A percentile compares a stretch with the other conserved stretches of the same genome.
Conservation (phyloP, 2,113 vertebrate genomes). For the Oenanthe oenanthe region DNA sequence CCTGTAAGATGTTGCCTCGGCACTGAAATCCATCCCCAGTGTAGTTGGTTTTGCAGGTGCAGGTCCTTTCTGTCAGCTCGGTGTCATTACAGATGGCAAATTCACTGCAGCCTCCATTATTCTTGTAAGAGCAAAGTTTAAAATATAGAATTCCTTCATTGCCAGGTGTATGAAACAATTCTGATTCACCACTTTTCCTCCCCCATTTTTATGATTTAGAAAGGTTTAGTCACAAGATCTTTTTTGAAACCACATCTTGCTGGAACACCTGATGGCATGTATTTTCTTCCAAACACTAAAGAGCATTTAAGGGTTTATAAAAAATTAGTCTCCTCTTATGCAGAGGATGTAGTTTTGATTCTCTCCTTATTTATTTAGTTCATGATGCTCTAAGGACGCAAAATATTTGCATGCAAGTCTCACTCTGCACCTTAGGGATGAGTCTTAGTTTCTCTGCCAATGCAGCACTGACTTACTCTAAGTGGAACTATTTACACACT, state of each 20-base stretch:
- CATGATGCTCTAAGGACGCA: neutral
- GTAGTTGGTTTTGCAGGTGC: constrained; percentile 76
- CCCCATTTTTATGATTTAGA: neutral
- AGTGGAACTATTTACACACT: neutral
- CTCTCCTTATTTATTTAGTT: neutral
- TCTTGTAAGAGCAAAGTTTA: constrained; percentile 70
- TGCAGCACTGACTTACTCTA: neutral
- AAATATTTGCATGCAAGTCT: neutral
- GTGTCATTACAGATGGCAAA: constrained; percentile 83
- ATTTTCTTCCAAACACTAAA: neutral
- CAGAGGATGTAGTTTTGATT: neutral
- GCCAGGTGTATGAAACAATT: neutral
- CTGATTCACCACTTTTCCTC: neutral
- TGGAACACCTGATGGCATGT: neutral
- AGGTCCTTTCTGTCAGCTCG: constrained; percentile 73
- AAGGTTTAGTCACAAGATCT: neutral
- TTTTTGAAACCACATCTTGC: neutral
- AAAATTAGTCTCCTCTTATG: neutral
- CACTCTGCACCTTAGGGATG: neutral
- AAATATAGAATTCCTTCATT: neutral
- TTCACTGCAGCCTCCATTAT: constrained; percentile 86
- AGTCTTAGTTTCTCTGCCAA: neutral
- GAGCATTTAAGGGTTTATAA: neutral
- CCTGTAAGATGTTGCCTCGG: constrained; percentile 80
- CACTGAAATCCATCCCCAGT: constrained; percentile 86